Conservation (phyloP, 2,113 vertebrate species). For the Chaetops frenatus region DNA sequence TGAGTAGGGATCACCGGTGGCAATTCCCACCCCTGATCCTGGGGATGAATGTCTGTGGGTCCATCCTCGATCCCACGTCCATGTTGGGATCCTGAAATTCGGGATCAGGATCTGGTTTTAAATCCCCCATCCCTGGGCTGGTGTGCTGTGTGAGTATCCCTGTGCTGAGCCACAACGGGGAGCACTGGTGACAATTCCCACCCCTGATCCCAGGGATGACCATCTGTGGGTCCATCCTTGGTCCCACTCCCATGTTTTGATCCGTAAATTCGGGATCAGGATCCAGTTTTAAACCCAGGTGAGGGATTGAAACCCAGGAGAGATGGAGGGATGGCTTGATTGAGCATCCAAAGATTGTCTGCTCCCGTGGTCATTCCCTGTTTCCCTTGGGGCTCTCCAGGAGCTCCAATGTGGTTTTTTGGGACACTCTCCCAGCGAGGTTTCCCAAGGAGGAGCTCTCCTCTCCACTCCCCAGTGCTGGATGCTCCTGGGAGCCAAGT, state of each 20-base stretch:
- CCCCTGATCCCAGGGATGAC: accelerated
- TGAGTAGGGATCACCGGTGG: accelerated
- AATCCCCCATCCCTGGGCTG: too few relatives aligned
- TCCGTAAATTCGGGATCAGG: background rate
- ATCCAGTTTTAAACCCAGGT: background rate
- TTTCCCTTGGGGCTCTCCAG: background rate
- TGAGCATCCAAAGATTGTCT: background rate
- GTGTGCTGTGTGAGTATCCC: too few relatives aligned
- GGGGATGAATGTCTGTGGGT: accelerated
- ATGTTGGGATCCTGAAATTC: accelerated
- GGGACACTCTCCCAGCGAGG: background rate
- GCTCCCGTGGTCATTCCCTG: background rate
- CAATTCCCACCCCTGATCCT: background rate
- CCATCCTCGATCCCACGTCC: background rate
- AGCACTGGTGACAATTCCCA: background rate
- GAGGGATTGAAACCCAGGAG: background rate
- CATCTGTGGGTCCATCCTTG: accelerated
- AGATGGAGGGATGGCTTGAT: background rate
- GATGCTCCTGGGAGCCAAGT: background rate
- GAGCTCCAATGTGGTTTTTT: accelerated
- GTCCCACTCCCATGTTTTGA: background rate
- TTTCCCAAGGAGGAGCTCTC: background rate
- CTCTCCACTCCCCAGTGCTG: background rate
- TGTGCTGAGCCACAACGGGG: too few relatives aligned
- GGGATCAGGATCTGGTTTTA: background rate